phyloP scores from a whole-genome alignment of 2,888 invertebrate genomes.

The Dryobota labecula region DNA sequence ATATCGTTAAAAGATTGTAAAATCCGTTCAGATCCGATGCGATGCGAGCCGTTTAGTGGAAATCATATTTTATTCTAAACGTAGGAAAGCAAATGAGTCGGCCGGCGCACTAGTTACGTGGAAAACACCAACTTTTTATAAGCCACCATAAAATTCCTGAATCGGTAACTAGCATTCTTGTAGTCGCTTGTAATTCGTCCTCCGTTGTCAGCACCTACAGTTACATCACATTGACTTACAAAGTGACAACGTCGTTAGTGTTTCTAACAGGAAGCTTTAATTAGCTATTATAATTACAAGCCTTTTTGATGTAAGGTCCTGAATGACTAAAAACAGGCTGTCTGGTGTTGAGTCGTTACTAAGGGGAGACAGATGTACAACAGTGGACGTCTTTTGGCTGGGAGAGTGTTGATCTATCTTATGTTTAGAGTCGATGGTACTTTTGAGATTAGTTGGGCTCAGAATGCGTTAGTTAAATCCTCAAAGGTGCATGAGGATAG shows the following conservation, averaged over 20 bases:
- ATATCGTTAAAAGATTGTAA: no score
- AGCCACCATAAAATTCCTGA: slow-evolving; percentile 16
- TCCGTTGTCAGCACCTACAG: slow-evolving; percentile 34
- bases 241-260: slow-evolving; percentile 36
- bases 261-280: slow-evolving; percentile 30
- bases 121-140: not conserved
- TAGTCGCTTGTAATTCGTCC: slow-evolving; percentile 37
- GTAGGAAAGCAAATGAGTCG: no score
- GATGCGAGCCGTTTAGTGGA: no score
- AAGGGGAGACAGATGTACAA: not conserved
- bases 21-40: no score
- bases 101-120: not conserved
- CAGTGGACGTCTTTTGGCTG: not conserved
- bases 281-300: slow-evolving; percentile 45
- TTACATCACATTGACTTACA: slow-evolving; percentile 54
- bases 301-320: slow-evolving; percentile 16
- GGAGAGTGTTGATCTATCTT: not conserved
- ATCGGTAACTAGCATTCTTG: slow-evolving; percentile 8
- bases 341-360: not conserved
- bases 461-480: no score
- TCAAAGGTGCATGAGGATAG: no score
- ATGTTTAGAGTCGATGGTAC: not conserved
- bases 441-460: not conserved
- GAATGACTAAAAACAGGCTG: slow-evolving; percentile 27
- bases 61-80: no score